phyloP scores from a whole-genome alignment of 1,140 invertebrate species.

The Pseudobourletiella spinata region DNA sequence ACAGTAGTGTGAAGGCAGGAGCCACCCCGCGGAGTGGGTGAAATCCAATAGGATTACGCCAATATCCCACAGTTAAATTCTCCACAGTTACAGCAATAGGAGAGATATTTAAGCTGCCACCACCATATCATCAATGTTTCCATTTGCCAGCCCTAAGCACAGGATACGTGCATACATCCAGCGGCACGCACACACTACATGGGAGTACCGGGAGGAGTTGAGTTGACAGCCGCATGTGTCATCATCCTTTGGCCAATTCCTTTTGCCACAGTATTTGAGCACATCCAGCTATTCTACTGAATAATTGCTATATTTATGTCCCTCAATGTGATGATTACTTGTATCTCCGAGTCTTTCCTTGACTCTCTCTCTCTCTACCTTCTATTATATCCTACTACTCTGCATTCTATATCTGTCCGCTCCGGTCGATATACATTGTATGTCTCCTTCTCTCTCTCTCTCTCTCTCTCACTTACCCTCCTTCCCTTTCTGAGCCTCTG shows the following conservation, averaged over 20 bases:
- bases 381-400: too few relatives aligned
- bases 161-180: background rate
- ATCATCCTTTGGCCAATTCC: background rate
- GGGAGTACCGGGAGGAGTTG: background rate
- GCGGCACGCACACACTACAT: too few relatives aligned
- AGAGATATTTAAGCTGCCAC: background rate
- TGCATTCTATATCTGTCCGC: too few relatives aligned
- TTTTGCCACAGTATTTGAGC: background rate
- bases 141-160: too few relatives aligned
- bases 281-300: background rate
- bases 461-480: too few relatives aligned
- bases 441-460: too few relatives aligned
- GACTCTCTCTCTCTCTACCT: background rate
- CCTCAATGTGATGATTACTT: background rate
- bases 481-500: too few relatives aligned
- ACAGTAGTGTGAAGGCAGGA: background rate
- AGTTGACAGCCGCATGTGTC: too few relatives aligned
- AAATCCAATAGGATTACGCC: background rate
- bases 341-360: too few relatives aligned
- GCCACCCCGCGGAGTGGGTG: background rate
- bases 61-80: conserved; percentile 1
- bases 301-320: conserved; percentile 1
- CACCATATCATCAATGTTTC: too few relatives aligned
- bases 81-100: background rate
- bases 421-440: too few relatives aligned